These are phyloP conservation scores for Amyelois transitella DNA, from an alignment of 1,140 invertebrate genomes.

Conservation along the genomic window DNA sequence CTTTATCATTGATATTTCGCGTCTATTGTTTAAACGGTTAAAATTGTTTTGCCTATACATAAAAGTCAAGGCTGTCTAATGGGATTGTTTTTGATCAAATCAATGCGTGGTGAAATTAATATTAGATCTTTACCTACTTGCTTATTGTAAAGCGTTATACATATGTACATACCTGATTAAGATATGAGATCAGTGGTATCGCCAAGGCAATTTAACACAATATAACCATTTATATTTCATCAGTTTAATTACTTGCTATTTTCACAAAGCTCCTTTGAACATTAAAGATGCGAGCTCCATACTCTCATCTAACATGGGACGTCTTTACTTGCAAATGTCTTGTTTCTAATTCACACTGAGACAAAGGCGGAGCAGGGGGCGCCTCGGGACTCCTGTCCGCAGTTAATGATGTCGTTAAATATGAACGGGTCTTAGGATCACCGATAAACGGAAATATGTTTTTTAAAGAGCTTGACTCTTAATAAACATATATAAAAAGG, in stretches of 20 bases:
- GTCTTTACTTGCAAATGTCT: conserved; percentile 1
- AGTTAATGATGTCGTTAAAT: conserved; percentile 70
- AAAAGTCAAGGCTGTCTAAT: not conserved
- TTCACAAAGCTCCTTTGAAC: not conserved
- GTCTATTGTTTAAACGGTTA: conserved; percentile 4
- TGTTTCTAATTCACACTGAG: conserved; percentile 27
- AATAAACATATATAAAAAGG: too few species aligned
- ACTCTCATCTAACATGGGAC: not conserved
- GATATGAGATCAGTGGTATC: too few species aligned
- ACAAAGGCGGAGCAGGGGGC: conserved; percentile 23
- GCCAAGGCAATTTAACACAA: too few species aligned
- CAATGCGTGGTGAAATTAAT: too few species aligned
- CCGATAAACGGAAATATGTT: not conserved
- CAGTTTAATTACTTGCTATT: too few species aligned
- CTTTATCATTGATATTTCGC: conserved; percentile 10
- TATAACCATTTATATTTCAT: too few species aligned
- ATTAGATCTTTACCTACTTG: too few species aligned
- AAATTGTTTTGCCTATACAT: not conserved
- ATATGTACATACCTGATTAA: too few species aligned
- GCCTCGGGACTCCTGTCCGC: conserved; percentile 9
- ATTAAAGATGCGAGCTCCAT: not conserved
- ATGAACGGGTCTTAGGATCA: conserved; percentile 28
- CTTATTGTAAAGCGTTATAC: too few species aligned
- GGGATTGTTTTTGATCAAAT: not conserved
- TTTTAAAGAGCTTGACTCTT: too few species aligned